Evolutionary conservation across 2,113 vertebrate species (phyloP).

Genomic region (Thomomys bottae): DNA sequence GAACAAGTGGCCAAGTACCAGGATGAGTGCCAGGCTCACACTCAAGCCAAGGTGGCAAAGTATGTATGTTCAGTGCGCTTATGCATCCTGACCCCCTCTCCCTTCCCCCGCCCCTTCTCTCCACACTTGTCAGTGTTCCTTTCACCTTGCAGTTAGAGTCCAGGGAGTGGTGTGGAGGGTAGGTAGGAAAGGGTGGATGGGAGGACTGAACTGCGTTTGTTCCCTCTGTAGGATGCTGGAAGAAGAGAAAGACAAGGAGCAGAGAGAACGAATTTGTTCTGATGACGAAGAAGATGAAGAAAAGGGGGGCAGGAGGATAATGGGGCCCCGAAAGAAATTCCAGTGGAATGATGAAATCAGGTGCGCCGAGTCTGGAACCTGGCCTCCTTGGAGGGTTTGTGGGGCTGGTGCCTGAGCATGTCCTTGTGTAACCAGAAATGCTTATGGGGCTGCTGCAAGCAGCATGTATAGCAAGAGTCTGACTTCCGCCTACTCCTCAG

Average conservation of each 20-base stretch:
- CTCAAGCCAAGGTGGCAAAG: slow-evolving; percentile 92
- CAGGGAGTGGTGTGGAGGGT: background rate
- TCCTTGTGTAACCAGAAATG: slow-evolving; percentile 36
- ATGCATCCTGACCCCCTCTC: rapidly evolving
- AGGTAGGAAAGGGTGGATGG: background rate
- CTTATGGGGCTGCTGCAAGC: slow-evolving; percentile 57
- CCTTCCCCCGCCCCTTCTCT: background rate
- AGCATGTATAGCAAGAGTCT: slow-evolving; percentile 60
- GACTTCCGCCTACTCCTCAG: slow-evolving; percentile 84
- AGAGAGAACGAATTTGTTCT: slow-evolving; percentile 85
- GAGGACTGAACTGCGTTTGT: background rate
- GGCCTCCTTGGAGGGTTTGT: slow-evolving; percentile 67
- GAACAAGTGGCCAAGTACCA: slow-evolving; percentile 93
- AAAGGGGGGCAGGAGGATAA: slow-evolving; percentile 87
- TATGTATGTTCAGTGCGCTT: slow-evolving; percentile 77
- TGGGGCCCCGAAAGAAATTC: slow-evolving; percentile 94
- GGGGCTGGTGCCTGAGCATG: slow-evolving; percentile 59
- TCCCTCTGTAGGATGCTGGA: slow-evolving; percentile 87
- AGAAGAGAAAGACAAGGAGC: slow-evolving; percentile 91
- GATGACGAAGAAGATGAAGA: slow-evolving; percentile 92
- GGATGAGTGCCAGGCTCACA: slow-evolving; percentile 90
- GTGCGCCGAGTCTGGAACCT: slow-evolving; percentile 80
- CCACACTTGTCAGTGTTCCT: background rate
- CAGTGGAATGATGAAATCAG: slow-evolving; percentile 96
- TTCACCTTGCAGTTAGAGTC: background rate